phyloP scores from a whole-genome alignment of 64 coral and sea anemone species.

The Orbicella faveolata region DNA sequence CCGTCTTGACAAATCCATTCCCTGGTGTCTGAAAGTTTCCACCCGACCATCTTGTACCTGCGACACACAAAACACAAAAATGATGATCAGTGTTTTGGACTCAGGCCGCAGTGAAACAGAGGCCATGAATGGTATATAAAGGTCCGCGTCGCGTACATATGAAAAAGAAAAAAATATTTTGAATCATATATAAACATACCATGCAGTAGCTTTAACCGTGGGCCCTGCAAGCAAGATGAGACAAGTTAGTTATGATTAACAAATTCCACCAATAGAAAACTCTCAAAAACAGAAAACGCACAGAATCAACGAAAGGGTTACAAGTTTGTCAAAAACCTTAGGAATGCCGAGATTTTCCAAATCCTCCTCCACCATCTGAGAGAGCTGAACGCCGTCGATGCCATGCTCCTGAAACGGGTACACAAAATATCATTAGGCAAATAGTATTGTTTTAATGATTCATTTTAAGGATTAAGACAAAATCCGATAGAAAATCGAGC shows the following conservation, averaged over 20 bases:
- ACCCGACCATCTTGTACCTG: conserved; percentile 39
- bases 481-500: no score
- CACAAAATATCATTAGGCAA: background rate
- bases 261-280: background rate
- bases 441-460: no score
- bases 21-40: conserved; percentile 44
- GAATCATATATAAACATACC: conserved; percentile 33
- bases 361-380: conserved; percentile 84
- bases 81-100: no score
- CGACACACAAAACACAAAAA: background rate
- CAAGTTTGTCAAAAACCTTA: conserved; percentile 44
- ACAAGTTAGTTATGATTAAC: background rate
- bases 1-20: conserved; percentile 51
- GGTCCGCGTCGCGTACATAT: no score
- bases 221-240: conserved; percentile 59
- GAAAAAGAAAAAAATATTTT: no score
- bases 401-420: conserved; percentile 63
- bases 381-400: conserved; percentile 57
- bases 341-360: conserved; percentile 92
- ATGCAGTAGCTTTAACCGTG: conserved; percentile 89
- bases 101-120: no score
- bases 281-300: background rate
- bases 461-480: no score
- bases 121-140: no score
- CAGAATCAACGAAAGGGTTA: background rate